Percentiles rank a stretch among this genome's conserved stretches.
Conservation (phyloP, 2,888 invertebrate species). For the Eutolmus rufibarbis region DNA sequence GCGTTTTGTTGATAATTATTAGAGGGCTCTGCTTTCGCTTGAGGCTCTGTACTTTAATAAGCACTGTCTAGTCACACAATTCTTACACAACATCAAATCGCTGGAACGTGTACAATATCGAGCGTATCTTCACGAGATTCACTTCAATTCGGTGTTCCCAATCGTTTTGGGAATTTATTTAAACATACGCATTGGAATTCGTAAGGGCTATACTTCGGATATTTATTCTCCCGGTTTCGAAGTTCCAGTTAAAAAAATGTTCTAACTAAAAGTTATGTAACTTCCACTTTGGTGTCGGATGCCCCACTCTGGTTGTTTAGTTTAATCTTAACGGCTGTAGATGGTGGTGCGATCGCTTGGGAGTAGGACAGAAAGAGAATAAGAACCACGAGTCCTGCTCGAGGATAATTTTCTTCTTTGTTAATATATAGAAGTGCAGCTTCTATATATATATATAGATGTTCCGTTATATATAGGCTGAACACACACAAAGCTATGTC, state of each 20-base stretch:
- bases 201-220: background rate
- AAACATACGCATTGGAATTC: background rate
- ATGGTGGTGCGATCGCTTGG: slow-evolving; percentile 46
- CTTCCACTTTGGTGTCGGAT: slow-evolving; percentile 21
- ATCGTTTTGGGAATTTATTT: background rate
- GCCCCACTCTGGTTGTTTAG: slow-evolving; percentile 27
- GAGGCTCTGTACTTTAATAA: background rate
- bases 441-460: slow-evolving; percentile 21
- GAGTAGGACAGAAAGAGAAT: slow-evolving; percentile 45
- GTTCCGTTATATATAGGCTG: background rate
- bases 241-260: background rate
- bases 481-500: slow-evolving; percentile 33
- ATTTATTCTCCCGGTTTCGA: background rate
- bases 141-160: background rate
- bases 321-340: slow-evolving; percentile 40
- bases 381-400: slow-evolving; percentile 42
- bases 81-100: background rate
- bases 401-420: slow-evolving; percentile 43
- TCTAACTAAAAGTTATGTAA: slow-evolving; percentile 38
- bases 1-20: background rate
- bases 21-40: background rate
- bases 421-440: slow-evolving; percentile 34
- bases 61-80: slow-evolving; percentile 16
- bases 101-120: background rate
- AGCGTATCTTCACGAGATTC: background rate